A percentile compares a stretch with the other conserved stretches of the same genome.
phyloP scores from a whole-genome alignment of 2,888 invertebrate species.

The Cephus sareptanus region DNA sequence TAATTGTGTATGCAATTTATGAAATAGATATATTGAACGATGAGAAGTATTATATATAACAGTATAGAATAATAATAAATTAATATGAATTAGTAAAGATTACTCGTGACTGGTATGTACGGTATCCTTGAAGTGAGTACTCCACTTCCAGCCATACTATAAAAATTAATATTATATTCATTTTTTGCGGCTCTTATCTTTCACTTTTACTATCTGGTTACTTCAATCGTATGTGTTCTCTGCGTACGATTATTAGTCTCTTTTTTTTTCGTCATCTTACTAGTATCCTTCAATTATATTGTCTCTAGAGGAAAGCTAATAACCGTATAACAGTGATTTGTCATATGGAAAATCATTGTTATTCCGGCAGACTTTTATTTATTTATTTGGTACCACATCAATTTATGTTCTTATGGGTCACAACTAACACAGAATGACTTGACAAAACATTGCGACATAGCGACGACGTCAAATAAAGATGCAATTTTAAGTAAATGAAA shows the following conservation, averaged over 20 bases:
- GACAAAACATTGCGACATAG: conserved; percentile 51
- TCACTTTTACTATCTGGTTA: conserved; percentile 8
- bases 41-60: conserved; percentile 45
- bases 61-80: conserved; percentile 59
- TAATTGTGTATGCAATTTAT: conserved; percentile 53
- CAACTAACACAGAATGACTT: conserved; percentile 58
- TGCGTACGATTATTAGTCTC: conserved; percentile 4
- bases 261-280: conserved; percentile 7
- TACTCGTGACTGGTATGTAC: conserved; percentile 87
- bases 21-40: conserved; percentile 59
- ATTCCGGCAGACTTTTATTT: conserved; percentile 29
- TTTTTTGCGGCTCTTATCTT: conserved; percentile 31
- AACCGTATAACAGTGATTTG: conserved; percentile 26
- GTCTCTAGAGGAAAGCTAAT: conserved; percentile 4
- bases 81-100: conserved; percentile 64
- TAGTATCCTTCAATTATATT: conserved; percentile 17
- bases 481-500: background rate
- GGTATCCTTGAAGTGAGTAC: conserved; percentile 97
- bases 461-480: background rate
- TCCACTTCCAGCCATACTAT: conserved; percentile 95
- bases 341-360: conserved; percentile 27
- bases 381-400: conserved; percentile 29
- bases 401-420: conserved; percentile 39
- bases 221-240: conserved; percentile 4
- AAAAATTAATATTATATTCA: conserved; percentile 66